Percentiles rank a stretch among this genome's conserved stretches.
These are phyloP conservation scores for Nymphalis c-album DNA, from an alignment of 2,888 invertebrate genomes.

Conservation along the genomic window DNA sequence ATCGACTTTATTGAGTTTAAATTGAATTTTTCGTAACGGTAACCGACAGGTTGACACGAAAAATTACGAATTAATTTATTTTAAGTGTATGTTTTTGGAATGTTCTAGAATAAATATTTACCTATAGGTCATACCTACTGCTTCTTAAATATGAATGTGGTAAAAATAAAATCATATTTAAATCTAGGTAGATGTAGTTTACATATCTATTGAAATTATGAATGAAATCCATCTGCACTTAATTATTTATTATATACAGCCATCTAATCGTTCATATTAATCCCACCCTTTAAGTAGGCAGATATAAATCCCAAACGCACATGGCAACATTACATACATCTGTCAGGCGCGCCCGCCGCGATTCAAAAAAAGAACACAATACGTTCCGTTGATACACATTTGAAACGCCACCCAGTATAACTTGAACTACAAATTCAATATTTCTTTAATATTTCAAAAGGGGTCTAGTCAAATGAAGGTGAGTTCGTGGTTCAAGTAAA, in stretches of 20 bases:
- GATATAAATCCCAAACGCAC: conserved; percentile 62
- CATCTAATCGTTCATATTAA: conserved; percentile 37
- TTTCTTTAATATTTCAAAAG: conserved; percentile 13
- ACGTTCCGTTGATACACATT: conserved; percentile 67
- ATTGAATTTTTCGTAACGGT: conserved; percentile 35
- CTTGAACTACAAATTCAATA: conserved; percentile 33
- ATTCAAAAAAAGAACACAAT: conserved; percentile 73
- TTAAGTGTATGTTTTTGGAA: too few relatives aligned
- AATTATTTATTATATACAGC: conserved; percentile 29
- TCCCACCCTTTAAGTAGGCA: conserved; percentile 41
- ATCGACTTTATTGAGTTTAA: conserved; percentile 33
- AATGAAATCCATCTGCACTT: conserved; percentile 11
- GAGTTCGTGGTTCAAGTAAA: conserved; percentile 36
- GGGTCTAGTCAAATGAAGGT: background rate
- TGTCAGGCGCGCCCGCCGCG: conserved; percentile 70
- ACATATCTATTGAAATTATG: background rate
- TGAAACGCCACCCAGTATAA: conserved; percentile 45
- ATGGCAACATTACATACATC: conserved; percentile 77
- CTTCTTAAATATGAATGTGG: too few relatives aligned
- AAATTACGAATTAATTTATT: conserved; percentile 13
- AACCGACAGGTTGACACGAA: conserved; percentile 29
- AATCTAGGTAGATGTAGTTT: background rate
- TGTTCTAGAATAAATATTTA: too few relatives aligned
- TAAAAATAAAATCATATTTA: too few relatives aligned
- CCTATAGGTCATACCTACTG: too few relatives aligned